These are phyloP conservation scores for Mesoligia furuncula DNA, from an alignment of 2,888 invertebrate genomes.

Conservation along the genomic window DNA sequence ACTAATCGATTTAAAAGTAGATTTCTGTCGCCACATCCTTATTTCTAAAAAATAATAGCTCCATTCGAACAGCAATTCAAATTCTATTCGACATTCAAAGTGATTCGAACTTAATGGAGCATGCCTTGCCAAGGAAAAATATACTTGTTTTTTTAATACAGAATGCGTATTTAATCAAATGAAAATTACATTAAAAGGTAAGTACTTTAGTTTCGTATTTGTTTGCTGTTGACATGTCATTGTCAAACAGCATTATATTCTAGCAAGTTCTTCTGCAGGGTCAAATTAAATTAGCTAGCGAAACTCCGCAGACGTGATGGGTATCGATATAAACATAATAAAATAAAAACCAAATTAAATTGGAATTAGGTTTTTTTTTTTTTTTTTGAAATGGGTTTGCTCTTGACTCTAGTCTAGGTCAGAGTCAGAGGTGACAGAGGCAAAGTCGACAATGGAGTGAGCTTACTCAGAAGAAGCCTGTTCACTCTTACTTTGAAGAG, in stretches of 20 bases:
- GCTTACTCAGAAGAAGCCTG: too few species aligned
- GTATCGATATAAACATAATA: too few species aligned
- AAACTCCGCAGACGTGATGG: background rate
- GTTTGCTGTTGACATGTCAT: slow-evolving; percentile 21
- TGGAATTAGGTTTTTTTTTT: too few species aligned
- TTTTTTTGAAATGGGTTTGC: too few species aligned
- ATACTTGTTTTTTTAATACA: too few species aligned
- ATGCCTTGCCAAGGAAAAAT: background rate
- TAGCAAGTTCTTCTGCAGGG: background rate
- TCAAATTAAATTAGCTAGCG: background rate
- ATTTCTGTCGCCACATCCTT: slow-evolving; percentile 44
- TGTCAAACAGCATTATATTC: slow-evolving; percentile 18
- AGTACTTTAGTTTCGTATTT: slow-evolving; percentile 9
- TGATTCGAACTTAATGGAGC: background rate
- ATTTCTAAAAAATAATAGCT: slow-evolving; percentile 42
- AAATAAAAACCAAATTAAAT: too few species aligned
- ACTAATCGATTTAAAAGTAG: slow-evolving; percentile 48
- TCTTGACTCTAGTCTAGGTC: too few species aligned
- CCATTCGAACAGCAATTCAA: slow-evolving; percentile 21
- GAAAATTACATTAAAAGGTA: background rate
- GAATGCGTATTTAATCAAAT: background rate
- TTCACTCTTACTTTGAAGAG: too few species aligned
- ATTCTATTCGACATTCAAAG: slow-evolving; percentile 29
- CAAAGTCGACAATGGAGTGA: too few species aligned
- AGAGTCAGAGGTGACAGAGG: too few species aligned